Evolutionary conservation across 2,113 vertebrate species (phyloP).

Genomic region (Strix uralensis): DNA sequence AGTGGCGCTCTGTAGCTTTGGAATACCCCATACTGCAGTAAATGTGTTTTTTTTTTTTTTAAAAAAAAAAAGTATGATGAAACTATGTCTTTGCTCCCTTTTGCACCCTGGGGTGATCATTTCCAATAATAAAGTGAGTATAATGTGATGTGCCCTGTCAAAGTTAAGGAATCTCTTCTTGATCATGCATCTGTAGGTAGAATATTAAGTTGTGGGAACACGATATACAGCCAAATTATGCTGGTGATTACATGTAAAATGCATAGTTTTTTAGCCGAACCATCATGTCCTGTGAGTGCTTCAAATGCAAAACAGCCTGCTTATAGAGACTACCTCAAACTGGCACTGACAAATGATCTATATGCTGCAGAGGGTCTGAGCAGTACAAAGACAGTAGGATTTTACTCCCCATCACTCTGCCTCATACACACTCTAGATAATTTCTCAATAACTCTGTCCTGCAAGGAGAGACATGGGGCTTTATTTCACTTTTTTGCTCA

Average conservation of each 20-base stretch:
- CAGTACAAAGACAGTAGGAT: conserved; percentile 1
- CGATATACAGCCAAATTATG: conserved; percentile 49
- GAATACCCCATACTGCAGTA: background rate
- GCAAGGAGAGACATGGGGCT: background rate
- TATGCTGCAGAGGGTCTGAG: conserved; percentile 7
- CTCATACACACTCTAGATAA: background rate
- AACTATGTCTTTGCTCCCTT: conserved; percentile 33
- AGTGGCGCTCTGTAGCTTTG: conserved; percentile 54
- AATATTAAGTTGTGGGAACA: conserved; percentile 65
- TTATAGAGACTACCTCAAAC: conserved; percentile 44
- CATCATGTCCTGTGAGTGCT: conserved; percentile 45
- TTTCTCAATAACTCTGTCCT: background rate
- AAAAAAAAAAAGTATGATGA: background rate
- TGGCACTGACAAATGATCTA: conserved; percentile 56
- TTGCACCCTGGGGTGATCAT: conserved; percentile 63
- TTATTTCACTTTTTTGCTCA: background rate
- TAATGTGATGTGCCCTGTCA: conserved; percentile 68
- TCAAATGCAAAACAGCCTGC: conserved; percentile 62
- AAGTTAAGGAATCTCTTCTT: conserved; percentile 62
- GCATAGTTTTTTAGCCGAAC: conserved; percentile 21
- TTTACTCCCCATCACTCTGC: background rate
- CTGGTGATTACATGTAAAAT: conserved; percentile 61
- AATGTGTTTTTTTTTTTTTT: background rate
- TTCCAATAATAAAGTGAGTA: conserved; percentile 67
- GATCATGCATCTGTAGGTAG: conserved; percentile 60